Conservation (phyloP, 2,797 vertebrate genomes). For the Apogon hyalosoma region DNA sequence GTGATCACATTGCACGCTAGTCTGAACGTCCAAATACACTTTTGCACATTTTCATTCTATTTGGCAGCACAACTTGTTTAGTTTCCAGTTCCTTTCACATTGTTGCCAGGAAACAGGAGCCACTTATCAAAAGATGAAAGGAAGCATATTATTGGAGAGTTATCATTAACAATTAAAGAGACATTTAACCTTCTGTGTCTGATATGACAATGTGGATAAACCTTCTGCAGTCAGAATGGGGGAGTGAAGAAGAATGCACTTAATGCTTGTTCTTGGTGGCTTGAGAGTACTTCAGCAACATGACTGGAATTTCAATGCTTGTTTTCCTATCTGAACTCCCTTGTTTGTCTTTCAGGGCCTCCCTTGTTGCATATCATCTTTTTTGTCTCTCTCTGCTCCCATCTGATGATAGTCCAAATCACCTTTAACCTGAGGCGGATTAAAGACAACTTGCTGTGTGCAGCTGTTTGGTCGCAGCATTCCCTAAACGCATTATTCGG, state of each 20-base stretch:
- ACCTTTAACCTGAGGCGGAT: slow-evolving; percentile 42
- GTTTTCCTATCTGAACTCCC: slow-evolving; percentile 51
- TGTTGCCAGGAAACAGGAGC: slow-evolving; percentile 29
- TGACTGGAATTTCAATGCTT: slow-evolving; percentile 72
- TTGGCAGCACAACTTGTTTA: slow-evolving; percentile 19
- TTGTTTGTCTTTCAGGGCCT: slow-evolving; percentile 50
- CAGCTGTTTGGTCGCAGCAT: slow-evolving; percentile 48
- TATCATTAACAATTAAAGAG: slow-evolving; percentile 8
- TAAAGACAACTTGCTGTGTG: slow-evolving; percentile 41
- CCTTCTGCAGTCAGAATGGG: slow-evolving; percentile 9
- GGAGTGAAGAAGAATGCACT: background rate
- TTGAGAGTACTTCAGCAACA: slow-evolving; percentile 44
- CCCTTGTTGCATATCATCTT: slow-evolving; percentile 27
- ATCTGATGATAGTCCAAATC: slow-evolving; percentile 27
- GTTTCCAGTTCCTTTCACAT: slow-evolving; percentile 8
- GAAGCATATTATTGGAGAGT: slow-evolving; percentile 10
- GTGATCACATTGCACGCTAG: background rate
- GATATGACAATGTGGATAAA: background rate
- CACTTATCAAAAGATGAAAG: slow-evolving; percentile 18
- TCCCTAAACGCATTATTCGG: slow-evolving; percentile 6
- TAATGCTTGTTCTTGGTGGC: slow-evolving; percentile 7
- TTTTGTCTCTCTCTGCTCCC: slow-evolving; percentile 33
- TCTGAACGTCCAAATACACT: no score
- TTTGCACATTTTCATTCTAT: slow-evolving; percentile 4
- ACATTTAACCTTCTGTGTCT: slow-evolving; percentile 2